A percentile compares a stretch with the other conserved stretches of the same genome.
Conservation (phyloP, 2,888 invertebrate species). For the Sicus ferrugineus region DNA sequence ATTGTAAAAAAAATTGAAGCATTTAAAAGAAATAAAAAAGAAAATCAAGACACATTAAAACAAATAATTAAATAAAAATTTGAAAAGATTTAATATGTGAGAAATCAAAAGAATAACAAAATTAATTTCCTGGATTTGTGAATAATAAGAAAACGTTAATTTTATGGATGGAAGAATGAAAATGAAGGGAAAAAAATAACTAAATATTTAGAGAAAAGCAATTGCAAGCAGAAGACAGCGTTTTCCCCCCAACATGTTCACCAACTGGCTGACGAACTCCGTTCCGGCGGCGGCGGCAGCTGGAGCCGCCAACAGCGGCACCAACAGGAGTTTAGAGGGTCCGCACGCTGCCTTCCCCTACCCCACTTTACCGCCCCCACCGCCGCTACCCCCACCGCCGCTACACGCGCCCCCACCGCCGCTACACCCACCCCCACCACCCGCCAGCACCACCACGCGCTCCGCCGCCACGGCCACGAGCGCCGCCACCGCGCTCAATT, state of each 20-base stretch:
- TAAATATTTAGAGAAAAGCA: constrained; percentile 3
- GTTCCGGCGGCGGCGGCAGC: constrained; percentile 42
- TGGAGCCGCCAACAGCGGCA: constrained; percentile 18
- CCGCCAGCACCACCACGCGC: background rate
- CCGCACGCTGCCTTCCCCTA: background rate
- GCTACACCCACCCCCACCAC: background rate
- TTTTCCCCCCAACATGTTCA: constrained; percentile 56
- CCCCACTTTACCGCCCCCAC: constrained; percentile 15
- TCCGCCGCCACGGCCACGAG: background rate
- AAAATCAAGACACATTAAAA: too few relatives aligned
- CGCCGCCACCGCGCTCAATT: background rate
- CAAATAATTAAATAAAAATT: constrained; percentile 2
- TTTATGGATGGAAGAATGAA: background rate
- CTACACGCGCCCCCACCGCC: background rate
- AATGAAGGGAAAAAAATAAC: background rate
- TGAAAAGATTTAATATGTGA: background rate
- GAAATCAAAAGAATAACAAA: too few relatives aligned
- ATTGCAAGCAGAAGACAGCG: background rate
- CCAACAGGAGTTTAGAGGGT: background rate
- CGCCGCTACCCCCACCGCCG: constrained; percentile 27
- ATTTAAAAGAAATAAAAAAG: background rate
- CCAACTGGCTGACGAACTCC: constrained; percentile 63
- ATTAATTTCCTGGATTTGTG: too few relatives aligned
- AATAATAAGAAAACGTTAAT: background rate
- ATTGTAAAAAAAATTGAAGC: background rate